These are phyloP conservation scores for Acestrorhynchus altus DNA, from an alignment of 2,797 vertebrate species.

Conservation along the genomic window DNA sequence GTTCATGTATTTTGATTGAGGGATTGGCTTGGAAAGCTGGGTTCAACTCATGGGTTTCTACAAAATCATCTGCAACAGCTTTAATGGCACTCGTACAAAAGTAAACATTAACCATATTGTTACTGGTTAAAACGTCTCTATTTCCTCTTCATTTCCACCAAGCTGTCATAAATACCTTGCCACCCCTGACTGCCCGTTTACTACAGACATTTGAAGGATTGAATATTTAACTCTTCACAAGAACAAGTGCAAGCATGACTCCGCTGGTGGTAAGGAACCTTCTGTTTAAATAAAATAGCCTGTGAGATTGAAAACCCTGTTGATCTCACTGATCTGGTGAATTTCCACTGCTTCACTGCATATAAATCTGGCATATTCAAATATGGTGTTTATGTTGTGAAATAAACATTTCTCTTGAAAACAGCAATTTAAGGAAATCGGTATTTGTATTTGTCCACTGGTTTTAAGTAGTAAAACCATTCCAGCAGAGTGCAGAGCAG, in stretches of 20 bases:
- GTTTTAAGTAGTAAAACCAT: neutral
- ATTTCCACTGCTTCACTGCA: neutral
- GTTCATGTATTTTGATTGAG: no score
- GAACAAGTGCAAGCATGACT: neutral
- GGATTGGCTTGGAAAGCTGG: no score
- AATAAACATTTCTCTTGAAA: neutral
- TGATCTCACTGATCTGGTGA: neutral
- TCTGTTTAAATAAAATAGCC: neutral
- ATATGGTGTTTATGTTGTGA: neutral
- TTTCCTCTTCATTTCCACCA: slow-evolving; percentile 25
- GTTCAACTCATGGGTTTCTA: no score
- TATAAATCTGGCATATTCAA: neutral
- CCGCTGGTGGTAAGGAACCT: neutral
- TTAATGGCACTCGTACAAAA: slow-evolving; percentile 18
- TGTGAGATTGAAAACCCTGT: neutral
- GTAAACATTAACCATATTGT: slow-evolving; percentile 36
- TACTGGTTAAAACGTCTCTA: slow-evolving; percentile 11
- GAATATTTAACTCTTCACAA: slow-evolving; percentile 3
- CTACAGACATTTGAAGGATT: neutral
- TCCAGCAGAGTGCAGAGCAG: neutral
- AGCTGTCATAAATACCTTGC: slow-evolving; percentile 27
- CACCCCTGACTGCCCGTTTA: slow-evolving; percentile 4
- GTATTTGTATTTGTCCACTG: neutral
- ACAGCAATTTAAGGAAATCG: neutral
- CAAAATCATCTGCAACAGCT: neutral